Evolutionary conservation across 2,113 vertebrate genomes (phyloP), one percentile per base, ranked within the genome.

Genomic region (Seriola dumerili): DNA sequence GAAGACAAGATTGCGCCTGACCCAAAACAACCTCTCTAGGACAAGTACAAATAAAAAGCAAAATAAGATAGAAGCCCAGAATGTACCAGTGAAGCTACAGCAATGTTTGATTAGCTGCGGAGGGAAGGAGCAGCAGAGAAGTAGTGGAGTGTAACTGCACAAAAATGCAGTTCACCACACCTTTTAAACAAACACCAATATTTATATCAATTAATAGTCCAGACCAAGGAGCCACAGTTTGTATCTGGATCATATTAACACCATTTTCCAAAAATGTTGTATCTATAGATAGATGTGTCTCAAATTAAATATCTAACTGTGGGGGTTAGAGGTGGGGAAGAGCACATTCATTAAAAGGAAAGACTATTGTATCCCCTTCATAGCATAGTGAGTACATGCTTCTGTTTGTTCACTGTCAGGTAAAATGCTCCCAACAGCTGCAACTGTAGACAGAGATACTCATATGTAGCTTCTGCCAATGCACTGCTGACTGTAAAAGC

Each of bases 1-100:
- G 89, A 94, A 90, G 92, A 91, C 65, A 36, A 79, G 72, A 87
- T 59, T 72, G 64, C 9, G 50, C 40, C 85, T 84, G 84, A 93
- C 90, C 85, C 88, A 88, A 91, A 79, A 85, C 81, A 91, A 87
- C 79, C 77, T 80, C 62, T 87, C 55, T 17, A 62, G 44, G 71
- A 83, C 57, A 38, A 83, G 81, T 78, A 52, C 72, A 91, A 85
- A 90, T 74, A 88, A 86, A 90, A 85, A 83, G 42, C 72, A 86
- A 85, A 76, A 88, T 67, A 79, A 78, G 54, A 58, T 55, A 23
- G 50, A 63, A 79, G 50, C 71, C 65, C 40, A 36, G 65, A 86
- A 83, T 64, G 63, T 62, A 34, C 44, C 19, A 9, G 50, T 63
- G 75, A 84, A 85, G 78, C 46, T 70, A 46, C 48, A 66, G 72